Percentiles rank a stretch among this genome's conserved stretches.
phyloP scores from a whole-genome alignment of 2,797 vertebrate species.

The Pangasius sanitwongsei region DNA sequence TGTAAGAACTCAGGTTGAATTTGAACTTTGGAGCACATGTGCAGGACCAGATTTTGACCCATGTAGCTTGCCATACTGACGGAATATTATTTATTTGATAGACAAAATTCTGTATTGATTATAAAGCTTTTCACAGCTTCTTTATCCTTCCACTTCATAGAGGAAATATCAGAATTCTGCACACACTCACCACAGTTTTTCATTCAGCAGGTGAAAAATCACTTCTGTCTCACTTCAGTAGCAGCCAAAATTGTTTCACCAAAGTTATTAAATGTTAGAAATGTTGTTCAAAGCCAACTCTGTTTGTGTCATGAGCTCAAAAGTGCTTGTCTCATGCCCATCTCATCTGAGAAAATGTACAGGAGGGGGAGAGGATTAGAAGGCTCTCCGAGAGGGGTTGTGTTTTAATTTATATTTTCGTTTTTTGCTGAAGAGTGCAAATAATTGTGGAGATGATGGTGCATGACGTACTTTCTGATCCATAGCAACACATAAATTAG shows the following conservation, averaged over 20 bases:
- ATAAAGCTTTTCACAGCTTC: background rate
- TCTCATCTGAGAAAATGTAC: background rate
- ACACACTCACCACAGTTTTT: background rate
- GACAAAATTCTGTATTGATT: background rate
- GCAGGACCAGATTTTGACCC: background rate
- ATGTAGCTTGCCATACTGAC: background rate
- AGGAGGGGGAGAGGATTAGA: background rate
- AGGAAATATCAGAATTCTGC: background rate
- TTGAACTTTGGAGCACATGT: background rate
- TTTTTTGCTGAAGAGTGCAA: background rate
- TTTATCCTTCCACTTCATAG: background rate
- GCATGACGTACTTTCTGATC: background rate
- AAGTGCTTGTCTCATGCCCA: background rate
- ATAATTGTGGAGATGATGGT: background rate
- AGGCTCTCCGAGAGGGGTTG: background rate
- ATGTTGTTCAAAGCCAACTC: background rate
- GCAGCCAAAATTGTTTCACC: background rate
- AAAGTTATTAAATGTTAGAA: background rate
- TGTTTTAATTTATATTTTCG: background rate
- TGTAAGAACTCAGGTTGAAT: background rate
- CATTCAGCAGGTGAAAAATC: background rate
- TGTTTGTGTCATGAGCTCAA: background rate
- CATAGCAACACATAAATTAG: background rate
- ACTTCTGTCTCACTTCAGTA: background rate
- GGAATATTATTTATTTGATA: background rate